Percentiles rank a stretch among this genome's conserved stretches.
Conservation (phyloP, 2,113 vertebrate species). For the Prinia subflava region DNA sequence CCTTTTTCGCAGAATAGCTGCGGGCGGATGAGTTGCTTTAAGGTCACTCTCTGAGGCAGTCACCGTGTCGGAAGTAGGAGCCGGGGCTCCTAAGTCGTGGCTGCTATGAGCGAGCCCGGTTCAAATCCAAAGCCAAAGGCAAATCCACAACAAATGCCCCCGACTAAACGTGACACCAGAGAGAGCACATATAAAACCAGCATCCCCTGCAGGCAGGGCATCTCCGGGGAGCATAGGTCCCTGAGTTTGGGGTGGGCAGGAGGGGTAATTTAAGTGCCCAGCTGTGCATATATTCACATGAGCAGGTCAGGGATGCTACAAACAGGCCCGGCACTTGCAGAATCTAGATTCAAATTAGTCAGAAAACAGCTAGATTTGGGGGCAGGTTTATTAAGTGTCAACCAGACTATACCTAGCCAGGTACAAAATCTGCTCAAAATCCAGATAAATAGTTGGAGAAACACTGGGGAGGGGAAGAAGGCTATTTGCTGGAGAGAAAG, state of each 20-base stretch:
- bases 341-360: neutral
- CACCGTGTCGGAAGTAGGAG: neutral
- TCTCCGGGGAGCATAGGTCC: neutral
- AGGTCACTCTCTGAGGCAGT: neutral
- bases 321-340: neutral
- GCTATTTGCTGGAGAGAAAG: neutral
- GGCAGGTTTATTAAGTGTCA: neutral
- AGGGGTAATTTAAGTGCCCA: neutral
- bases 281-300: neutral
- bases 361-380: neutral
- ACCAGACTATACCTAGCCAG: neutral
- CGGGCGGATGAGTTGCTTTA: neutral
- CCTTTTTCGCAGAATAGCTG: neutral
- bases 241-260: neutral
- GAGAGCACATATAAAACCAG: neutral
- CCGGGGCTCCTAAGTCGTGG: neutral
- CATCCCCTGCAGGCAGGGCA: accelerated
- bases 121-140: neutral
- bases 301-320: neutral
- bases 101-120: neutral
- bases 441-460: neutral
- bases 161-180: accelerated
- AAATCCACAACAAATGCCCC: neutral
- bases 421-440: neutral
- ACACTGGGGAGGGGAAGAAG: neutral